Evolutionary conservation across 2,113 vertebrate species (phyloP), one percentile per base, ranked within the genome.

Genomic region (Copsychus sechellarum): DNA sequence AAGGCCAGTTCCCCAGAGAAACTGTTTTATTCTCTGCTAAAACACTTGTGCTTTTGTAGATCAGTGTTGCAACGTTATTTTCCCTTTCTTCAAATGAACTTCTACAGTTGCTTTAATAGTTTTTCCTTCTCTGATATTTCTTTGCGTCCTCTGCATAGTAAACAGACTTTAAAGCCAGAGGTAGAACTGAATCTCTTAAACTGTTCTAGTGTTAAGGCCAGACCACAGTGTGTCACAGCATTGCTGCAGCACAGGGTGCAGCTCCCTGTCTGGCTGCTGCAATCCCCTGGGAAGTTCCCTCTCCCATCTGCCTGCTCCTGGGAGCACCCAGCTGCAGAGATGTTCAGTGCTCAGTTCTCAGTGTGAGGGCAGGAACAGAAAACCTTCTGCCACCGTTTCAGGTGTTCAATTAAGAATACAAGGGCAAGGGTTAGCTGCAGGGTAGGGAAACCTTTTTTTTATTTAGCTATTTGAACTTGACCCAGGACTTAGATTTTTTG

Each of bases 401-500:
- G 67, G 71, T 40, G 61, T 64, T 74, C 81, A 77, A 19, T 82
- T 80, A 64, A 90, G 23, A 93, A 47, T 21, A 71, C 24, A 79
- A 69, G 53, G 60, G 64, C 80, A 93, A 90, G 38, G 40, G 71
- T 66, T 94, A 91, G 51, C 85, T 93, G 88, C 34, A 17, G 70
- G 42, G 42, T 70, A 12, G 6, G 40, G 54, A 64, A 87, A 74
- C 3, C n/a, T 79, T 62, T 88, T 89, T 66, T 86, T 61, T 86
- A 48, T 92, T 96, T 53, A 43, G 58, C 62, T 96, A 9, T 86
- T 93, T 90, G 58, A 88, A 92, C 45, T 76, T 74, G 47, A 50
- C 45, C 70, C 51, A 51, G 33, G 42, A 43, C 85, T 91, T 86
- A 54, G 42, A 50, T 88, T 91, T 92, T 60, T 38, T 38, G 5